Base-by-base conservation (phyloP, 2,113 vertebrate species). In the Myotis brandtii region DNA sequence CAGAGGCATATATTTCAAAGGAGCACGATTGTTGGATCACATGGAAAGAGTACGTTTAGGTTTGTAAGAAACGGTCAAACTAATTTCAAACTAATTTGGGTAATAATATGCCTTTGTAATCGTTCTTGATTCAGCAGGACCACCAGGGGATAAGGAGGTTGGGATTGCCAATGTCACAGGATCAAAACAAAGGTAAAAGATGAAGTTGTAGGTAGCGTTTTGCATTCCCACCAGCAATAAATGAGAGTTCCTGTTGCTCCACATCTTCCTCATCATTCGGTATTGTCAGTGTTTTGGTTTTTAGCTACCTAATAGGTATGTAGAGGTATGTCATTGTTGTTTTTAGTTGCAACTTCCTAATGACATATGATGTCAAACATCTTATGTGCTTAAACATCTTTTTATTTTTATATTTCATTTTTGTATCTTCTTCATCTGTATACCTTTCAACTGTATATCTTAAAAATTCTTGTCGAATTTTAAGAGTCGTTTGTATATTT, bases 141-240 rank as follows among this genome's bases (percentile, higher is more conserved):
- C 40, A 40, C 40, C 40, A 40, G 40, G 40, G 46, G 25, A 83
- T 89, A 77, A 96, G 84, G 64, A 96, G 30, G 54, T 86, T 66
- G 79, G 10, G 34, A 8, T 62, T 75, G 52, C 16, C 77, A 77
- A 62, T 70, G 66, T 52, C 64, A 76, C 9, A 4, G 91, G 37
- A 86, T 86, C 82, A 11, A 95, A 95, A 95, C 73, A 87, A 92
- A 16, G 18, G 21, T 72, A 80, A 62, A 89, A 62, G 50, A 40
- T 34, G 2, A n/a, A 67, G 14, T 17, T 17, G 14, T n/a, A 1
- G n/a, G 32, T n/a, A 67, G 30, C 13, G 32, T n/a, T 30, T 32
- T n/a, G 64, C 64, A n/a, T 66, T 66, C 14, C 64, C 64, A n/a
- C 32, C 64, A 67, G 30, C 64, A n/a, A n/a, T 16, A 32, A 17